A percentile compares a stretch with the other conserved stretches of the same genome.
Evolutionary conservation across 2,888 invertebrate species (phyloP).

Genomic region (Drosophila silvestris): DNA sequence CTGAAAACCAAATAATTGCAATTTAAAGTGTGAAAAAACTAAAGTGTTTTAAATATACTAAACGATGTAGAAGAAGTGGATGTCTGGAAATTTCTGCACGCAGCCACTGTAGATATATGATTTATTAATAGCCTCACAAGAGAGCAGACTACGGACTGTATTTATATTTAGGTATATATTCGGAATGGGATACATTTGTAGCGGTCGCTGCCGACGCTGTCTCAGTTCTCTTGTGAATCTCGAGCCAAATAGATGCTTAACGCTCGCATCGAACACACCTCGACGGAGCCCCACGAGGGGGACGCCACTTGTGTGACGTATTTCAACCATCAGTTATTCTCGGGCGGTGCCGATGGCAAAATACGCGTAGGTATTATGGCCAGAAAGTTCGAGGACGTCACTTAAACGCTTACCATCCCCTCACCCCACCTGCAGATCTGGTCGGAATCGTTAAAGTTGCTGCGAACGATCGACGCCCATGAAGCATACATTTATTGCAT

Average conservation of each 20-base stretch:
- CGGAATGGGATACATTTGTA: not conserved
- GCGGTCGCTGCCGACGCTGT: not conserved
- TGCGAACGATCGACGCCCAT: constrained; percentile 80
- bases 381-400: not conserved
- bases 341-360: constrained; percentile 85
- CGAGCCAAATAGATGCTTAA: constrained; percentile 53
- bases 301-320: constrained; percentile 83
- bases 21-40: constrained; percentile 65
- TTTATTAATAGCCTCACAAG: constrained; percentile 41
- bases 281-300: constrained; percentile 83
- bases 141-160: constrained; percentile 17
- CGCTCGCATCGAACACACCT: constrained; percentile 76
- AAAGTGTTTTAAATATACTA: constrained; percentile 34
- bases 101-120: constrained; percentile 35
- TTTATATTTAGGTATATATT: not conserved
- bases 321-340: constrained; percentile 80
- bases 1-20: constrained; percentile 71
- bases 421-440: constrained; percentile 79
- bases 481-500: constrained; percentile 84
- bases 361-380: constrained; percentile 81
- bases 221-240: constrained; percentile 50
- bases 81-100: constrained; percentile 5
- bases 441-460: constrained; percentile 82
- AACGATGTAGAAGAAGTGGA: not conserved
- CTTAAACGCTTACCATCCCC: not conserved